Evolutionary conservation across 2,113 vertebrate genomes (phyloP).

Genomic region (Manacus vitellinus): DNA sequence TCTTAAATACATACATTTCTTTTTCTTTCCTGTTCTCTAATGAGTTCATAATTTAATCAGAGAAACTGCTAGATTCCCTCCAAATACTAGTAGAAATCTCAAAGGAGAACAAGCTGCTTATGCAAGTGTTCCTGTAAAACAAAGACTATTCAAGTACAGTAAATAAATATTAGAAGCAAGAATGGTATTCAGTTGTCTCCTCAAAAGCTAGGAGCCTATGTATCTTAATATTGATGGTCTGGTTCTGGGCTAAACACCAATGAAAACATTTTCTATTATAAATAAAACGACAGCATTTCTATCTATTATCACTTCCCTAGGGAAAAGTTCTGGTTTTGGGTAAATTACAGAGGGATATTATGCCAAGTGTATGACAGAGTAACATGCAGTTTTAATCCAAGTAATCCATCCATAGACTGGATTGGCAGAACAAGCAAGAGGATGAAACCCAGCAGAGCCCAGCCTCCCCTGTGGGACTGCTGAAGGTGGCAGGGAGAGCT

Average conservation of each 20-base stretch:
- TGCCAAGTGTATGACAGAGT: neutral
- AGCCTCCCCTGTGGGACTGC: fast-evolving
- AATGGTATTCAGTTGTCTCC: neutral
- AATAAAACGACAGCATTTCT: neutral
- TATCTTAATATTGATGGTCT: neutral
- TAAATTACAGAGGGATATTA: neutral
- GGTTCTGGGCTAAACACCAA: neutral
- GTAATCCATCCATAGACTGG: neutral
- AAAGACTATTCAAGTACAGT: conserved; percentile 33
- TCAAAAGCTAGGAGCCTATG: neutral
- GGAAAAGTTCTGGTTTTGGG: neutral
- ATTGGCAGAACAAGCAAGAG: neutral
- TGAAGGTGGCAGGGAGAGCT: neutral
- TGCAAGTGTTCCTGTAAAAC: conserved; percentile 40
- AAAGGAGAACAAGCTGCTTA: conserved; percentile 52
- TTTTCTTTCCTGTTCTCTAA: conserved; percentile 52
- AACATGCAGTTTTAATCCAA: neutral
- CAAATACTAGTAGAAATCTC: conserved; percentile 43
- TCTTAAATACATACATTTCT: conserved; percentile 36
- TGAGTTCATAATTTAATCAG: conserved; percentile 62
- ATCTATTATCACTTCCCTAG: neutral
- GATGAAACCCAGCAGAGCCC: neutral
- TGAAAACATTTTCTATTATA: neutral
- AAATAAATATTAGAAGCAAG: neutral
- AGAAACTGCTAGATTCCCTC: conserved; percentile 51